A percentile compares a stretch with the other conserved stretches of the same genome.
Conservation (phyloP, 1,140 invertebrate species). For the Bombus picipes region DNA sequence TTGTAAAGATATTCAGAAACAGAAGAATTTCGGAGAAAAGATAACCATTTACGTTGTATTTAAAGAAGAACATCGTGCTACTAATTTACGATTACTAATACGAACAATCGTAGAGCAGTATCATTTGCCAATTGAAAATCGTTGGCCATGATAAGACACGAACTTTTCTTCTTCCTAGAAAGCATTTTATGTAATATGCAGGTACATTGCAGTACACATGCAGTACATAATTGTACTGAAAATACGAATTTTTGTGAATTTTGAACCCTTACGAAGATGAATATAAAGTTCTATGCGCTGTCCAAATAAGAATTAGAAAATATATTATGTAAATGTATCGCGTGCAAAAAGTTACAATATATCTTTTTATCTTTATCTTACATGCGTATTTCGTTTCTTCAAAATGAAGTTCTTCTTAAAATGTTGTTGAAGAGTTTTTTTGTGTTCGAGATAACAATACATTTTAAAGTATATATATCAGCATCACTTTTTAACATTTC, state of each 20-base stretch:
- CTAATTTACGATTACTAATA: neutral
- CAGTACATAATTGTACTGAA: no score
- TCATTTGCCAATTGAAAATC: neutral
- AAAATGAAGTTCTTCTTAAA: neutral
- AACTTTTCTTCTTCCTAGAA: neutral
- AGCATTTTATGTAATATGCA: neutral
- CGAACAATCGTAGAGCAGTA: neutral
- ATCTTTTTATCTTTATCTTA: neutral
- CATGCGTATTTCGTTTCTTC: neutral
- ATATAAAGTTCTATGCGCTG: no score
- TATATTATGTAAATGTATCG: neutral
- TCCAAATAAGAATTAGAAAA: neutral
- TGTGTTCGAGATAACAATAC: neutral
- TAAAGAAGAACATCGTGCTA: neutral
- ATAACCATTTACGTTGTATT: constrained; percentile 9
- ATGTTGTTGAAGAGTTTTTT: no score
- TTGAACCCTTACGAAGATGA: neutral
- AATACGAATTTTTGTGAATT: neutral
- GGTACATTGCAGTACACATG: no score
- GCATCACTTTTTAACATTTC: neutral
- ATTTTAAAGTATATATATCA: neutral
- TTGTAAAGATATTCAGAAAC: neutral
- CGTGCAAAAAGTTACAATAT: neutral
- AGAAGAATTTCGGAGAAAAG: neutral
- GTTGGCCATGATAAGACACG: neutral